phyloP scores from a whole-genome alignment of 2,113 vertebrate species.

The Cygnus buccinator region DNA sequence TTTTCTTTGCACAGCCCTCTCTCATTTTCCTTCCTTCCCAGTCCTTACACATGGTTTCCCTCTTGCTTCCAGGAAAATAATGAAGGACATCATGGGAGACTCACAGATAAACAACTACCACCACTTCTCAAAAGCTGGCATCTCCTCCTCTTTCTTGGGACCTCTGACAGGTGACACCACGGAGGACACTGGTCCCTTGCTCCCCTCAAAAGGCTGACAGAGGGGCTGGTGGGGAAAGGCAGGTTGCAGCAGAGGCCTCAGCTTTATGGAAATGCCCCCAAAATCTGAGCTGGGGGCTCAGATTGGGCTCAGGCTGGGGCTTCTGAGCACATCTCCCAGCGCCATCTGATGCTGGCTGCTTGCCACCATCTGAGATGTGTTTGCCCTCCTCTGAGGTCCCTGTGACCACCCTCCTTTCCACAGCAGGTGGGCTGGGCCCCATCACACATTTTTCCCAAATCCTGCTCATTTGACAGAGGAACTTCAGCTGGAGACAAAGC shows the following conservation, averaged over 20 bases:
- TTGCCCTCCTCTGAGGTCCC: background rate
- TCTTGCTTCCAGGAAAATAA: slow-evolving; percentile 40
- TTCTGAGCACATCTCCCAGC: background rate
- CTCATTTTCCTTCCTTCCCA: background rate
- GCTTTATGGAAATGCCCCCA: background rate
- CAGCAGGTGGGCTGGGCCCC: background rate
- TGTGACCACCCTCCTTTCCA: background rate
- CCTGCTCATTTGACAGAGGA: background rate
- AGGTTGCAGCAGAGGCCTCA: background rate
- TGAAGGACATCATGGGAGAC: slow-evolving; percentile 57
- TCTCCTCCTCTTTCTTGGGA: slow-evolving; percentile 68
- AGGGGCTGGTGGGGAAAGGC: background rate
- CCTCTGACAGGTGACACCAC: slow-evolving; percentile 65
- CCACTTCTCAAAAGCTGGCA: slow-evolving; percentile 24
- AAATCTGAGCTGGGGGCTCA: background rate
- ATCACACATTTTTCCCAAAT: background rate
- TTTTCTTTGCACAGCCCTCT: background rate
- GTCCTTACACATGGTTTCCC: background rate
- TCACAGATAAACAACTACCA: slow-evolving; percentile 66
- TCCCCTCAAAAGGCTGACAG: background rate
- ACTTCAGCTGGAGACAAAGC: background rate
- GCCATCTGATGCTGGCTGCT: background rate
- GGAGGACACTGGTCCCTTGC: background rate
- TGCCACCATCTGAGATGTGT: background rate
- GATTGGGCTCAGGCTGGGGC: background rate